A percentile compares a stretch with the other conserved stretches of the same genome.
phyloP scores from a whole-genome alignment of 2,888 invertebrate genomes.

The Spialia ferax region DNA sequence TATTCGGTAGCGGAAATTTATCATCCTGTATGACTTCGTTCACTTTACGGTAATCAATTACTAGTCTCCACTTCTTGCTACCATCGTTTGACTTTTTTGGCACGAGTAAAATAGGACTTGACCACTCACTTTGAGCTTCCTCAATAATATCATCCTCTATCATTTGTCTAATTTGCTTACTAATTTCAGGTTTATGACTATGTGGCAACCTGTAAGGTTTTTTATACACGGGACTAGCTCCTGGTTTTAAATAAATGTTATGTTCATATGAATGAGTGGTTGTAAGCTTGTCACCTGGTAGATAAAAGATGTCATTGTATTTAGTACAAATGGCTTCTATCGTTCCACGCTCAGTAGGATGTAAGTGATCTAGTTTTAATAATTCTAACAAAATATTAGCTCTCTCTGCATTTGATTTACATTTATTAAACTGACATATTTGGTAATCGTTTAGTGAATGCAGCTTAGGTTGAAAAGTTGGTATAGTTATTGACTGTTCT shows the following conservation, averaged over 20 bases:
- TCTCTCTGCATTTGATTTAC: background rate
- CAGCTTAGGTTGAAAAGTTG: background rate
- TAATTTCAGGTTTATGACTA: constrained; percentile 5
- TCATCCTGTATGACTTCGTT: constrained; percentile 34
- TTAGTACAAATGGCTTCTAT: constrained; percentile 4
- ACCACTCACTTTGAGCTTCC: background rate
- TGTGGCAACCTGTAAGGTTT: constrained; percentile 31
- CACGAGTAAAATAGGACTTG: background rate
- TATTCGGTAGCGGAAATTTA: constrained; percentile 24
- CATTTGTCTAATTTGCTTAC: constrained; percentile 16
- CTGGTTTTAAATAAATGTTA: constrained; percentile 13
- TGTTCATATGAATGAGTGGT: constrained; percentile 8
- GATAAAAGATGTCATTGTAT: constrained; percentile 12
- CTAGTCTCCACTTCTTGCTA: background rate
- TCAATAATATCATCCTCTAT: constrained; percentile 15
- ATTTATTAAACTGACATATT: background rate
- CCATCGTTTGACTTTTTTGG: background rate
- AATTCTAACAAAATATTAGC: background rate
- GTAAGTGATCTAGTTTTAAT: background rate
- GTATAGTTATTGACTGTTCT: background rate
- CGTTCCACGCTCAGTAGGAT: background rate
- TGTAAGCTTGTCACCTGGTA: constrained; percentile 15
- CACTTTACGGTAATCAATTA: background rate
- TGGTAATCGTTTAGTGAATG: background rate
- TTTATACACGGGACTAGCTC: background rate